These are phyloP conservation scores for Tigriopus japonicus DNA, from an alignment of 1,140 invertebrate genomes.

Conservation along the genomic window DNA sequence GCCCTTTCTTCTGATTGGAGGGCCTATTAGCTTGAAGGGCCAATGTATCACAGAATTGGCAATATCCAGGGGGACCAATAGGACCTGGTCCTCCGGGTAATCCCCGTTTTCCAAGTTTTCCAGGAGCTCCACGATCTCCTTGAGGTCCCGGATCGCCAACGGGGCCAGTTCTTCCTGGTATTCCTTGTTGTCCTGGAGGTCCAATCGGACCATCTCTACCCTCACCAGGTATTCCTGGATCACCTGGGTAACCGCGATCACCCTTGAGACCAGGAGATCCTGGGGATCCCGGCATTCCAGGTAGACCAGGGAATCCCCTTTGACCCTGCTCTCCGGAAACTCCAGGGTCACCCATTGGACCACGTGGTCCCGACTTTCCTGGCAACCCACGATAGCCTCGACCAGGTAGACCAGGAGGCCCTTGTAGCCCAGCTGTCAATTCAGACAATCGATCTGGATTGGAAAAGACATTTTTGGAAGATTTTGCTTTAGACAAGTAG, in stretches of 20 bases:
- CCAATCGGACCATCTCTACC: slow-evolving; percentile 1
- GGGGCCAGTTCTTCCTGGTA: slow-evolving; percentile 14
- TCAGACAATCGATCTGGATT: slow-evolving; percentile 18
- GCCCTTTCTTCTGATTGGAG: slow-evolving; percentile 3
- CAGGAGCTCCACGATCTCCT: slow-evolving; percentile 11
- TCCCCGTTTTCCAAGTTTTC: slow-evolving; percentile 11
- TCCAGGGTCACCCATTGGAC: slow-evolving; percentile 17
- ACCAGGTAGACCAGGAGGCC: slow-evolving; percentile 17
- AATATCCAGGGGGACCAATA: slow-evolving; percentile 13
- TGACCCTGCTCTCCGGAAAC: slow-evolving; percentile 17
- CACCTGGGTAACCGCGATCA: slow-evolving; percentile 4
- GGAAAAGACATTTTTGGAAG: too few species aligned
- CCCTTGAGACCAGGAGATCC: slow-evolving; percentile 15
- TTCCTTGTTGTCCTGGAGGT: slow-evolving; percentile 10
- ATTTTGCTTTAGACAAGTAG: too few species aligned
- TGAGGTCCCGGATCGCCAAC: slow-evolving; percentile 5
- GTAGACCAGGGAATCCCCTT: slow-evolving; percentile 19
- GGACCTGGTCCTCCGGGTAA: slow-evolving; percentile 13
- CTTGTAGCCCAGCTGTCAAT: slow-evolving; percentile 16
- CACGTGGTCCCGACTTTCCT: slow-evolving; percentile 16
- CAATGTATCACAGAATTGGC: slow-evolving; percentile 14
- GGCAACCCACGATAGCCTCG: slow-evolving; percentile 13
- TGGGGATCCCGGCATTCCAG: slow-evolving; percentile 17
- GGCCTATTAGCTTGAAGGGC: slow-evolving; percentile 9
- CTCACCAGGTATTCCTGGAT: slow-evolving; percentile 17